Conservation (phyloP, 2,888 invertebrate genomes). For the Dusona sp. region DNA sequence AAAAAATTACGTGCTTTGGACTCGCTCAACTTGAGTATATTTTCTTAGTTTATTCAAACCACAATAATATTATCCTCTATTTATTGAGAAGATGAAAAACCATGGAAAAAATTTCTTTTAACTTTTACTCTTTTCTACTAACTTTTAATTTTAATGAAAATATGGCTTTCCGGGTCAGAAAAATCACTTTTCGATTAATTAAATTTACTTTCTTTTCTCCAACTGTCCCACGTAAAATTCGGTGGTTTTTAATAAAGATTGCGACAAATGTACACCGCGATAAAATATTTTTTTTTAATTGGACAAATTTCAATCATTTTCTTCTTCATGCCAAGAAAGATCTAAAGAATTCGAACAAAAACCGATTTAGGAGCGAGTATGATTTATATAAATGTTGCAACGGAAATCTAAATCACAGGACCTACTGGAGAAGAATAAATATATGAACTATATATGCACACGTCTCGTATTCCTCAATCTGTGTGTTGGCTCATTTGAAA, state of each 20-base stretch:
- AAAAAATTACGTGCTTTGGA: not conserved
- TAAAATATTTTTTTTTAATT: not conserved
- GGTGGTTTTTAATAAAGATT: not conserved
- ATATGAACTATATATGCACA: slow-evolving; percentile 9
- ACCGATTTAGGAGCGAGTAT: not conserved
- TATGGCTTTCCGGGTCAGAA: not conserved
- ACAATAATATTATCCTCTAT: too few species aligned
- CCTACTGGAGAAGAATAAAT: not conserved
- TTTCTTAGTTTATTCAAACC: not conserved
- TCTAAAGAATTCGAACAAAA: not conserved
- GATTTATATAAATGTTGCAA: slow-evolving; percentile 6
- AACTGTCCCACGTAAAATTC: not conserved
- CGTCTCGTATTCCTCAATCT: slow-evolving; percentile 40
- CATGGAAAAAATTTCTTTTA: too few species aligned
- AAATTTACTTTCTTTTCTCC: not conserved
- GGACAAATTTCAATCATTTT: not conserved
- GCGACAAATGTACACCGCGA: not conserved
- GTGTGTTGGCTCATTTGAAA: slow-evolving; percentile 74
- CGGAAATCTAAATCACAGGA: slow-evolving; percentile 1
- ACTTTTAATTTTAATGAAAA: too few species aligned
- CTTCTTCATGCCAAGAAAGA: not conserved
- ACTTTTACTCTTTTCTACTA: too few species aligned
- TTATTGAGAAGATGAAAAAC: not conserved
- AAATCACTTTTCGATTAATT: not conserved
- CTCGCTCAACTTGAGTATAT: not conserved